Evolutionary conservation across 2,797 vertebrate genomes (phyloP).

Genomic region (Microctenopoma steveboyesi): DNA sequence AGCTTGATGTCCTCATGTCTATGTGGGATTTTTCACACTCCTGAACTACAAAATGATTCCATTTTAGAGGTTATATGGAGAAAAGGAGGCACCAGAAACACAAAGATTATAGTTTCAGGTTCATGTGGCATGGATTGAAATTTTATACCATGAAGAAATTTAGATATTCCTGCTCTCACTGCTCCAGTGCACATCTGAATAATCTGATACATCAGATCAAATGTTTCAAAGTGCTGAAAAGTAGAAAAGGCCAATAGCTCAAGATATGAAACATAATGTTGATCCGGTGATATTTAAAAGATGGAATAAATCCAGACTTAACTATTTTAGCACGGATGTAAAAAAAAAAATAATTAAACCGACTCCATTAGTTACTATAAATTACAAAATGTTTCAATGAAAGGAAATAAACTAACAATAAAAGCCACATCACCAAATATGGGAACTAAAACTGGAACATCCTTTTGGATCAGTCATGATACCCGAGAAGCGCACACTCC

Average conservation of each 20-base stretch:
- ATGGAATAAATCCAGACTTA: constrained; percentile 33
- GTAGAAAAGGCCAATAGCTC: constrained; percentile 47
- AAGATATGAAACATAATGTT: constrained; percentile 56
- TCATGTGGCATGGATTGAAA: constrained; percentile 69
- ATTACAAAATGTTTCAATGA: neutral
- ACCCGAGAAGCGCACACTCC: neutral
- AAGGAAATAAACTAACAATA: neutral
- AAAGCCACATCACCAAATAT: constrained; percentile 14
- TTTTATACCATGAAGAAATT: constrained; percentile 61
- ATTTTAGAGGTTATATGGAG: constrained; percentile 22
- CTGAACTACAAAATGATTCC: neutral
- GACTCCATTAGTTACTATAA: neutral
- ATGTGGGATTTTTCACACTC: neutral
- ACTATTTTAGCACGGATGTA: constrained; percentile 6
- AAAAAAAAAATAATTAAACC: too few relatives aligned
- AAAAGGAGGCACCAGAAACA: constrained; percentile 8
- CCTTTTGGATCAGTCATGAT: neutral
- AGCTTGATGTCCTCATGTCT: neutral
- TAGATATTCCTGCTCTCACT: constrained; percentile 64
- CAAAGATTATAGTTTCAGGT: constrained; percentile 25
- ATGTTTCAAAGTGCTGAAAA: constrained; percentile 44
- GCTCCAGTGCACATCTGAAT: constrained; percentile 74
- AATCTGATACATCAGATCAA: constrained; percentile 67
- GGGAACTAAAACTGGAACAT: constrained; percentile 11
- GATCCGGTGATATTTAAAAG: constrained; percentile 48